phyloP scores from a whole-genome alignment of 2,113 vertebrate genomes.

The Equus przewalskii region DNA sequence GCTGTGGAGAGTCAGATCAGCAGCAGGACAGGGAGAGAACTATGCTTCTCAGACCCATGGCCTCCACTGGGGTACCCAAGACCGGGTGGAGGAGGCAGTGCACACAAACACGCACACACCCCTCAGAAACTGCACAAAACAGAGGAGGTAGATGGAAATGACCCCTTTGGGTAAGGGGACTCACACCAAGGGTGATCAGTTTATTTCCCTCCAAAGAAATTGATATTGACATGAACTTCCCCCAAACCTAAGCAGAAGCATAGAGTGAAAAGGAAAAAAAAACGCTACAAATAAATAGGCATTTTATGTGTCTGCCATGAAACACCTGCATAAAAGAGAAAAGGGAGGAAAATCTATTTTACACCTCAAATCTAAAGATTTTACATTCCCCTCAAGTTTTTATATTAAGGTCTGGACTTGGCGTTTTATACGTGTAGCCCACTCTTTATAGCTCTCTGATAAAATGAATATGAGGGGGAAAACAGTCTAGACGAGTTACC shows the following conservation, averaged over 20 bases:
- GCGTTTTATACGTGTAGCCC: not conserved
- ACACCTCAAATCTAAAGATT: slow-evolving; percentile 72
- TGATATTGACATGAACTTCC: slow-evolving; percentile 50
- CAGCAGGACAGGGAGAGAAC: not conserved
- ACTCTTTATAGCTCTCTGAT: slow-evolving; percentile 57
- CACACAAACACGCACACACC: not conserved
- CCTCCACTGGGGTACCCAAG: not conserved
- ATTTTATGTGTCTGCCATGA: slow-evolving; percentile 75
- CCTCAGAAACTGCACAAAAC: not conserved
- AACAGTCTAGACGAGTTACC: not conserved
- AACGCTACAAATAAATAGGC: slow-evolving; percentile 52
- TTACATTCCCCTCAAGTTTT: slow-evolving; percentile 75
- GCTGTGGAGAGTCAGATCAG: not conserved
- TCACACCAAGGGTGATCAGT: not conserved
- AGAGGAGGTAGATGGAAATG: not conserved
- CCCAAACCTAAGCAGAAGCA: slow-evolving; percentile 49
- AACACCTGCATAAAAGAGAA: slow-evolving; percentile 75
- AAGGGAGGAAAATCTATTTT: slow-evolving; percentile 78
- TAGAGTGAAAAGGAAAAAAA: not conserved
- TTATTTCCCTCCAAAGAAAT: slow-evolving; percentile 71
- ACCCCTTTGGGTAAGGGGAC: not conserved
- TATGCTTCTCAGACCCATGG: not conserved
- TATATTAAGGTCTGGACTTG: slow-evolving; percentile 67
- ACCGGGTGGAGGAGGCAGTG: not conserved
- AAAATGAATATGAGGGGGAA: slow-evolving; percentile 52